Percentiles rank a stretch among this genome's conserved stretches.
Evolutionary conservation across 2,797 vertebrate genomes (phyloP).

Genomic region (Hypotaenidia okinawae): DNA sequence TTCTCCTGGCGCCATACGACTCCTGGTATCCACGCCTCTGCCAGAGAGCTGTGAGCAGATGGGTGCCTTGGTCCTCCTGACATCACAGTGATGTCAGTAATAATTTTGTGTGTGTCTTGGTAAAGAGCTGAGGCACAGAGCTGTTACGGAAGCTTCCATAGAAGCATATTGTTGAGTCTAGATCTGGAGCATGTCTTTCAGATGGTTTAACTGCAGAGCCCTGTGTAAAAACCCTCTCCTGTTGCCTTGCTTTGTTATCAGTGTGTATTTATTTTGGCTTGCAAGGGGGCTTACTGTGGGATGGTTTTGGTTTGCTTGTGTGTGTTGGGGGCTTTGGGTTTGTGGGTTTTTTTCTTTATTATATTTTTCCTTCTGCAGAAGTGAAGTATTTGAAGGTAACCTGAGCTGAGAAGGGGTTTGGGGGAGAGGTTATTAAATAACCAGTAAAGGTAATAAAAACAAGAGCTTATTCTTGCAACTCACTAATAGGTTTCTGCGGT

Average conservation of each 20-base stretch:
- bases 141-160: neutral
- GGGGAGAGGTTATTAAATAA: neutral
- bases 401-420: neutral
- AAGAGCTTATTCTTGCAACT: neutral
- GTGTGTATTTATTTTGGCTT: neutral
- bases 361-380: neutral
- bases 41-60: rapidly evolving
- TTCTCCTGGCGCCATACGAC: neutral
- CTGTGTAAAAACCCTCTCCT: neutral
- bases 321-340: neutral
- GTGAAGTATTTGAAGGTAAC: neutral
- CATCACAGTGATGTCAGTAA: neutral
- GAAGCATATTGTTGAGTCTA: rapidly evolving
- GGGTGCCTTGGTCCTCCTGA: neutral
- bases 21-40: neutral
- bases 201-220: neutral
- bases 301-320: neutral
- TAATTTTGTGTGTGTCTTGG: neutral
- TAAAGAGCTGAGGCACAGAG: neutral
- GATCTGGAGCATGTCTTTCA: neutral
- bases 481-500: neutral
- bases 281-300: neutral
- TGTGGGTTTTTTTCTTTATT: neutral
- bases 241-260: neutral
- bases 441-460: neutral